Percentiles rank a stretch among this genome's conserved stretches.
These are phyloP conservation scores for Hypomesus transpacificus DNA, from an alignment of 2,113 vertebrate species.

Conservation along the genomic window DNA sequence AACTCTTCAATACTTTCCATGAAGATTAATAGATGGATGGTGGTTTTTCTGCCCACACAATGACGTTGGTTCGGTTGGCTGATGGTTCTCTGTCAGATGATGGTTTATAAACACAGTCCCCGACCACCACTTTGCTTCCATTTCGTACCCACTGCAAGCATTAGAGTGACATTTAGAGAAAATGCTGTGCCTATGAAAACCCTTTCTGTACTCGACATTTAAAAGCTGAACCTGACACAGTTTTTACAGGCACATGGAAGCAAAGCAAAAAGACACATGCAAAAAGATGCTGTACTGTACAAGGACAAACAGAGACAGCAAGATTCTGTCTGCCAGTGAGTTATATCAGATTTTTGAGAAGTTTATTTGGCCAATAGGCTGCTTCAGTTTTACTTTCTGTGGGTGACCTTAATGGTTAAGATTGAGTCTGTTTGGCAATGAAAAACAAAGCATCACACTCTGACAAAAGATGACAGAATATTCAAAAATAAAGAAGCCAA, in stretches of 20 bases:
- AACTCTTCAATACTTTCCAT: constrained; percentile 35
- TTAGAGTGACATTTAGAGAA: constrained; percentile 7
- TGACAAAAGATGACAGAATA: constrained; percentile 54
- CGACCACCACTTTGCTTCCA: constrained; percentile 4
- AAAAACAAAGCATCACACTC: constrained; percentile 31
- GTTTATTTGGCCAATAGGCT: not conserved
- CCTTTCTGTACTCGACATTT: constrained; percentile 14
- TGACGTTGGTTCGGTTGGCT: constrained; percentile 40
- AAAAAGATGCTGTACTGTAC: constrained; percentile 35
- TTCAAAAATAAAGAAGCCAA: not conserved
- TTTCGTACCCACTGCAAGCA: constrained; percentile 11
- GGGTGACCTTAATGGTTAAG: constrained; percentile 56
- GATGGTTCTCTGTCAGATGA: constrained; percentile 31
- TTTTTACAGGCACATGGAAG: constrained; percentile 27
- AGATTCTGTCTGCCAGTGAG: constrained; percentile 15
- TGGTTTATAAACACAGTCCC: constrained; percentile 31
- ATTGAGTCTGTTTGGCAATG: constrained; percentile 49
- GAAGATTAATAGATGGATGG: constrained; percentile 29
- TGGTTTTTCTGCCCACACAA: constrained; percentile 28
- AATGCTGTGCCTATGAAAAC: constrained; percentile 8
- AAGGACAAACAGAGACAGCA: constrained; percentile 12
- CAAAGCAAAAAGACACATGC: constrained; percentile 13
- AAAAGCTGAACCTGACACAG: constrained; percentile 18
- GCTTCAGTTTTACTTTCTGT: constrained; percentile 38
- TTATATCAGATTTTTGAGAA: not conserved